phyloP scores from a whole-genome alignment of 2,888 invertebrate genomes.

The Synanthedon formicaeformis region DNA sequence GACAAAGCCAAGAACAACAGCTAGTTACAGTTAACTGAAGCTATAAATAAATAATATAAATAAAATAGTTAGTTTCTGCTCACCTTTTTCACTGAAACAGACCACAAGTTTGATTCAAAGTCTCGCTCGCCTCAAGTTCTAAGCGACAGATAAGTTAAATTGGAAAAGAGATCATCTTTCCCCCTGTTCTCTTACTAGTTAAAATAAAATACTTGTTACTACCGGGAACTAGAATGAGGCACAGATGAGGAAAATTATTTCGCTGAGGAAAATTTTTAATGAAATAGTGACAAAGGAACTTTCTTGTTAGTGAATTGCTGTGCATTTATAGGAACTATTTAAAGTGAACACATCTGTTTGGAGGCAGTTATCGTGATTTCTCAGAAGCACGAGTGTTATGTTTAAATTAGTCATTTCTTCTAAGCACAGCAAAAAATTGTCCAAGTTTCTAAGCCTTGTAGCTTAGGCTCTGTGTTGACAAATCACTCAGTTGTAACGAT shows the following conservation, averaged over 20 bases:
- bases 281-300: neutral
- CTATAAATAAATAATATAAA: neutral
- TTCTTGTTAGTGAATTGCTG: too few relatives aligned
- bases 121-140: constrained; percentile 7
- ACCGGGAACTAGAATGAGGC: neutral
- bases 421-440: too few relatives aligned
- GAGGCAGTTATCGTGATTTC: too few relatives aligned
- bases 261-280: neutral
- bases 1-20: too few relatives aligned
- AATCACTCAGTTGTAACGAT: too few relatives aligned
- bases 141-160: constrained; percentile 37
- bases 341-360: too few relatives aligned
- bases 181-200: neutral
- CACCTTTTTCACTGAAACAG: constrained; percentile 1
- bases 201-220: neutral
- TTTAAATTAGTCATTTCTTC: too few relatives aligned
- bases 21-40: too few relatives aligned
- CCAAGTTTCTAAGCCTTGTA: too few relatives aligned
- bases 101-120: neutral
- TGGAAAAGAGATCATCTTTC: constrained; percentile 39
- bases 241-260: neutral
- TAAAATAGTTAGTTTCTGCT: neutral
- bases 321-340: too few relatives aligned
- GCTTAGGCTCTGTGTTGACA: too few relatives aligned
- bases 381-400: too few relatives aligned